phyloP scores from a whole-genome alignment of 1,140 invertebrate genomes.

The Tetranychus urticae region DNA sequence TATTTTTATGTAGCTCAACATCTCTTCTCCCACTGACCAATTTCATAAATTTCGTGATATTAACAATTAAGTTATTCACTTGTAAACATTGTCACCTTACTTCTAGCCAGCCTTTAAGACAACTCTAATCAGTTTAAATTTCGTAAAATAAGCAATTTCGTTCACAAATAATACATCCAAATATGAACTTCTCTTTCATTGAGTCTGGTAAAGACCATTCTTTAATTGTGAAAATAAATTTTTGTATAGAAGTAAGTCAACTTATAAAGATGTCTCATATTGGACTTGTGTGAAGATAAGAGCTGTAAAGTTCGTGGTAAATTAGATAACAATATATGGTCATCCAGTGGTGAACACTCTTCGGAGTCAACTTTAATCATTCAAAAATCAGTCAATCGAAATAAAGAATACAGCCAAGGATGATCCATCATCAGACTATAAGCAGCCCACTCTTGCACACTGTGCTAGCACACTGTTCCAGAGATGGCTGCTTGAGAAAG shows the following conservation, averaged over 20 bases:
- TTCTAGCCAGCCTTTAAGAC: too few relatives aligned
- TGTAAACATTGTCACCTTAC: too few relatives aligned
- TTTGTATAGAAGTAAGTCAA: neutral
- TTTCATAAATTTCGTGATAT: too few relatives aligned
- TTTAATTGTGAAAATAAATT: neutral
- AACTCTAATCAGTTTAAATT: too few relatives aligned
- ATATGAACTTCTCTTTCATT: neutral
- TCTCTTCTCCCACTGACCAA: too few relatives aligned
- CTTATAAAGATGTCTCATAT: neutral
- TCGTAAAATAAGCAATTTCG: too few relatives aligned
- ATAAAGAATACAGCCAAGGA: neutral
- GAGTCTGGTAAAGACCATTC: neutral
- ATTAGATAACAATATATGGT: neutral
- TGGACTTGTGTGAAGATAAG: neutral
- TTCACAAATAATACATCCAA: too few relatives aligned
- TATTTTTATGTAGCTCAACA: too few relatives aligned
- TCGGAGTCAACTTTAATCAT: neutral
- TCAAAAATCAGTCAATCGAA: neutral
- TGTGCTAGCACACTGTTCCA: too few relatives aligned
- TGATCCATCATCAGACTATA: neutral
- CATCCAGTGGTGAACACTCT: neutral
- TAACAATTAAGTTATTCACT: too few relatives aligned
- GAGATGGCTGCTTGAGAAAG: too few relatives aligned
- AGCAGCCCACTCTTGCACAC: too few relatives aligned
- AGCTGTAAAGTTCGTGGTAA: neutral